Percentiles rank a stretch among this genome's conserved stretches.
Conservation (phyloP, 2,888 invertebrate genomes). For the Eudemis profundana region DNA sequence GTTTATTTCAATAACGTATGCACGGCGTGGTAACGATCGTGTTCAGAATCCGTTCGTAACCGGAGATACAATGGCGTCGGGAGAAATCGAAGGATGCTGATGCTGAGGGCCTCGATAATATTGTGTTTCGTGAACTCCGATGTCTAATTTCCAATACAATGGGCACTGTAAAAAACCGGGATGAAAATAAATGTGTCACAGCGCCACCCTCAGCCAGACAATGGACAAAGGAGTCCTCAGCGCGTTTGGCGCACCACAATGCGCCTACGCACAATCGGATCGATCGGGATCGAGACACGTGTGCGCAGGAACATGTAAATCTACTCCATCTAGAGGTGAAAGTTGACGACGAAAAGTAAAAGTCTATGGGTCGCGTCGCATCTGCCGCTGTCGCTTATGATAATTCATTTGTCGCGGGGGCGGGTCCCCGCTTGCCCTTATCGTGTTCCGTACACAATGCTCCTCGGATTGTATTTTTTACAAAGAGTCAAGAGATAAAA, state of each 20-base stretch:
- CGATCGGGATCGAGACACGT: conserved; percentile 65
- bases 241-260: conserved; percentile 70
- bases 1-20: conserved; percentile 70
- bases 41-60: conserved; percentile 57
- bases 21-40: conserved; percentile 48
- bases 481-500: conserved; percentile 70
- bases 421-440: conserved; percentile 68
- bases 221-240: conserved; percentile 77
- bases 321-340: conserved; percentile 79
- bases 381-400: conserved; percentile 67
- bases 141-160: conserved; percentile 84
- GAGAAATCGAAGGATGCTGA: conserved; percentile 70
- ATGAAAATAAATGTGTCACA: conserved; percentile 83
- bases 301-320: conserved; percentile 73
- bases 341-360: conserved; percentile 83
- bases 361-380: conserved; percentile 70
- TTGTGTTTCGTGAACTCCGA: conserved; percentile 82
- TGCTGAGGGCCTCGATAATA: conserved; percentile 73
- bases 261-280: conserved; percentile 67
- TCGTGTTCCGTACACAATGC: conserved; percentile 65
- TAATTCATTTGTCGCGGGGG: conserved; percentile 65
- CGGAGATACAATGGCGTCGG: conserved; percentile 64
- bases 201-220: conserved; percentile 82
- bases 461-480: conserved; percentile 64
- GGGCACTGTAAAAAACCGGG: conserved; percentile 79